Percentiles rank a stretch among this genome's conserved stretches.
These are phyloP conservation scores for Platysternon megacephalum DNA, from an alignment of 2,113 vertebrate genomes.

Conservation along the genomic window DNA sequence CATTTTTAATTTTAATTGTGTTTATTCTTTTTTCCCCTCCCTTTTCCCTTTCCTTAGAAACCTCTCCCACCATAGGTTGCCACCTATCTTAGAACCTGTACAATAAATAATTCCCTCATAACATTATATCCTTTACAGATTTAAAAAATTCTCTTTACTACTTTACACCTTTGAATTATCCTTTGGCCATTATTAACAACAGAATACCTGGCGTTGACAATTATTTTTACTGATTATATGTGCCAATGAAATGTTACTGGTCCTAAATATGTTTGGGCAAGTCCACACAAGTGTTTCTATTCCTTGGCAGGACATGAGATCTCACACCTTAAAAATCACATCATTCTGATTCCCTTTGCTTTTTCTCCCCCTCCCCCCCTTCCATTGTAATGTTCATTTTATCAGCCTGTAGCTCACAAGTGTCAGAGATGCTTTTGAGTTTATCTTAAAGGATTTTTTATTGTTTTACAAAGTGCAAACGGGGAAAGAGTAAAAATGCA, in stretches of 20 bases:
- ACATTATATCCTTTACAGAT: background rate
- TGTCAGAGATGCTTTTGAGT: background rate
- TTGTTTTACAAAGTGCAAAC: background rate
- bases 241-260: background rate
- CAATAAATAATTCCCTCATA: background rate
- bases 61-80: background rate
- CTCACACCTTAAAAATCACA: constrained; percentile 3
- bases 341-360: background rate
- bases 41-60: background rate
- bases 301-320: fast-evolving
- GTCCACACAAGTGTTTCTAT: background rate
- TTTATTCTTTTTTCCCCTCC: background rate
- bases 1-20: background rate
- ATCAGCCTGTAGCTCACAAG: background rate
- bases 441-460: background rate
- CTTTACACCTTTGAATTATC: background rate
- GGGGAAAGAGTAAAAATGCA: background rate
- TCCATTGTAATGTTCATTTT: background rate
- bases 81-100: background rate
- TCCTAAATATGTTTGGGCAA: background rate
- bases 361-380: background rate
- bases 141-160: background rate
- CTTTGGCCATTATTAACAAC: background rate
- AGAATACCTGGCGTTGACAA: background rate
- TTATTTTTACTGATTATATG: background rate